A percentile compares a stretch with the other conserved stretches of the same genome.
These are phyloP conservation scores for Trissolcus japonicus DNA, from an alignment of 2,888 invertebrate species.

Conservation along the genomic window DNA sequence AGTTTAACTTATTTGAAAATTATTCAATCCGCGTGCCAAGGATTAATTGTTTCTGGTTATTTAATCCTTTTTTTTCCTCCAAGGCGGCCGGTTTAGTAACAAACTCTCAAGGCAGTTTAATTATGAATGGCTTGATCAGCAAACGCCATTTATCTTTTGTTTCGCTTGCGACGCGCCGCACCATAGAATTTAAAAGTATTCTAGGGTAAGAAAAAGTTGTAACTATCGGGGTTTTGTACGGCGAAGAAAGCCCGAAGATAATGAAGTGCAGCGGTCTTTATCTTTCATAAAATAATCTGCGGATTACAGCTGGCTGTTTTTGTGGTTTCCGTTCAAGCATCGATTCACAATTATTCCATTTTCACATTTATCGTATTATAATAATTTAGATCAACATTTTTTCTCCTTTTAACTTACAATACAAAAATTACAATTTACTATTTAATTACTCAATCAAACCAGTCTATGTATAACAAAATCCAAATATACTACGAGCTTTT, in stretches of 20 bases:
- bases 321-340: neutral
- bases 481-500: too few species aligned
- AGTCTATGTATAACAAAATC: too few species aligned
- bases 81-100: slow-evolving; percentile 3
- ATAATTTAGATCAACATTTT: neutral
- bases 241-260: slow-evolving; percentile 14
- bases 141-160: slow-evolving; percentile 35
- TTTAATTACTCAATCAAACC: too few species aligned
- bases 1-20: too few species aligned
- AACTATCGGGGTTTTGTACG: slow-evolving; percentile 20
- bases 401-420: neutral
- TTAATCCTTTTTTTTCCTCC: too few species aligned
- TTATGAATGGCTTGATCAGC: slow-evolving; percentile 27
- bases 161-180: slow-evolving; percentile 6
- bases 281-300: slow-evolving; percentile 25
- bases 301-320: slow-evolving; percentile 11
- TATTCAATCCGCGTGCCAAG: too few species aligned
- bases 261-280: slow-evolving; percentile 19
- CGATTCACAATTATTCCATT: neutral
- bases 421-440: too few species aligned
- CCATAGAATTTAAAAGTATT: slow-evolving; percentile 40
- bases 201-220: slow-evolving; percentile 33
- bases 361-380: neutral
- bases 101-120: slow-evolving; percentile 30
- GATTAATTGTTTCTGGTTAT: too few species aligned